A percentile compares a stretch with the other conserved stretches of the same genome.
phyloP scores from a whole-genome alignment of 2,888 invertebrate species.

The Melinaea menophilus region DNA sequence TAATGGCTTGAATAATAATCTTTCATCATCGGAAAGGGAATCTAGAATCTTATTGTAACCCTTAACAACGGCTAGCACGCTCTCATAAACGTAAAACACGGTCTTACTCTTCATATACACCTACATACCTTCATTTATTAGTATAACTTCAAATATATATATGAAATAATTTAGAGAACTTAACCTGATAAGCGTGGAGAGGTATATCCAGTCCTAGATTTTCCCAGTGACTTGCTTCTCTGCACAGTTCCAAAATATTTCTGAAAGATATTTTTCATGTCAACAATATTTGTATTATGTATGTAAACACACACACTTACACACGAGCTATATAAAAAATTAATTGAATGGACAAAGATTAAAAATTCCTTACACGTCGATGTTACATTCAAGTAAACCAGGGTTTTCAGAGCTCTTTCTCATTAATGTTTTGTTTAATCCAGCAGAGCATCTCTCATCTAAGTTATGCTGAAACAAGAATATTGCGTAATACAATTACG shows the following conservation, averaged over 20 bases:
- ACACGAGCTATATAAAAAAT: too few relatives aligned
- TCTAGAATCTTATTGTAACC: constrained; percentile 88
- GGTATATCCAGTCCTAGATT: constrained; percentile 84
- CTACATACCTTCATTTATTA: constrained; percentile 40
- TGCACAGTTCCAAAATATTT: constrained; percentile 81
- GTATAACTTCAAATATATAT: neutral
- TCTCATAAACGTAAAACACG: constrained; percentile 81
- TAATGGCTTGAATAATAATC: constrained; percentile 86
- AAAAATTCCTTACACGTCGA: constrained; percentile 79
- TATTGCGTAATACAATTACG: neutral
- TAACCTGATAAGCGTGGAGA: constrained; percentile 79
- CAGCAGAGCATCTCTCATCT: constrained; percentile 77
- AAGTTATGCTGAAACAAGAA: constrained; percentile 65
- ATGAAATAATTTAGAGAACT: neutral
- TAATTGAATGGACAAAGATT: too few relatives aligned
- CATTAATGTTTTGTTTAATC: constrained; percentile 85
- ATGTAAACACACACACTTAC: too few relatives aligned
- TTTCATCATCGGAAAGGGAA: constrained; percentile 86
- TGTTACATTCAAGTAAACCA: constrained; percentile 87
- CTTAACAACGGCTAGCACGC: constrained; percentile 83
- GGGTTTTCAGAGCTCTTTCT: constrained; percentile 79
- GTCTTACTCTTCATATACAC: constrained; percentile 79
- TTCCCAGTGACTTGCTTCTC: constrained; percentile 86
- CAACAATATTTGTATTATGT: too few relatives aligned
- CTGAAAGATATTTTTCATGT: constrained; percentile 52